Conservation (phyloP, 2,797 vertebrate genomes). For the Sebastolobus alascanus region DNA sequence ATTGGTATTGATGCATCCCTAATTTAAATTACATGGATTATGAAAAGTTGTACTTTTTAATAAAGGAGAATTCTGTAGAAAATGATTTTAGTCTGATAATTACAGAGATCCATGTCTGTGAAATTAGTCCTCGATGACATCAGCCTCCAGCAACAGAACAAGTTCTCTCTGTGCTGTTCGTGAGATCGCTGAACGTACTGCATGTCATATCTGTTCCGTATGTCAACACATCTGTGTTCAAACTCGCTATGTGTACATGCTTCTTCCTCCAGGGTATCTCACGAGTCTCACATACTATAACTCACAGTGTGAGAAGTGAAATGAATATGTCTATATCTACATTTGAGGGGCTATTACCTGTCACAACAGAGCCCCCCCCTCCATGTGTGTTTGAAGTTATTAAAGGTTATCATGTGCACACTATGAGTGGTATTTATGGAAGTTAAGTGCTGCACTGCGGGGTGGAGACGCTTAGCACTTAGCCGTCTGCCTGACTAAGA, state of each 20-base stretch:
- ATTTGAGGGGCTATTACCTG: slow-evolving; percentile 17
- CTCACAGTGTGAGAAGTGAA: background rate
- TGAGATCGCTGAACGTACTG: background rate
- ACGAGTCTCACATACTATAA: background rate
- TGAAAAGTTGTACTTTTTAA: background rate
- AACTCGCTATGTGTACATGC: background rate
- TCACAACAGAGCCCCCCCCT: slow-evolving; percentile 21
- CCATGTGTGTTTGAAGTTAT: slow-evolving; percentile 4
- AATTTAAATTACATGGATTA: background rate
- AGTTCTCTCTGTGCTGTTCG: background rate
- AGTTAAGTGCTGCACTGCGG: slow-evolving; percentile 31
- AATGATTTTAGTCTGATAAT: background rate
- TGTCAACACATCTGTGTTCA: slow-evolving; percentile 1
- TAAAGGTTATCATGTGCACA: slow-evolving; percentile 37
- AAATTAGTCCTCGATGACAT: background rate
- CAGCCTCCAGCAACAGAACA: background rate
- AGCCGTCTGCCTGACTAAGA: slow-evolving; percentile 51
- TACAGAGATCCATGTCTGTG: background rate
- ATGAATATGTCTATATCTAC: slow-evolving; percentile 8
- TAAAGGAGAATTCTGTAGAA: background rate
- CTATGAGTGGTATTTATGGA: slow-evolving; percentile 29
- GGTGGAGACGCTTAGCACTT: slow-evolving; percentile 62
- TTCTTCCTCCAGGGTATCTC: background rate
- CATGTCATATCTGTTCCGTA: background rate
- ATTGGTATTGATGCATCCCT: too few species aligned